phyloP scores from a whole-genome alignment of 2,113 vertebrate genomes.

The Ochotona princeps region DNA sequence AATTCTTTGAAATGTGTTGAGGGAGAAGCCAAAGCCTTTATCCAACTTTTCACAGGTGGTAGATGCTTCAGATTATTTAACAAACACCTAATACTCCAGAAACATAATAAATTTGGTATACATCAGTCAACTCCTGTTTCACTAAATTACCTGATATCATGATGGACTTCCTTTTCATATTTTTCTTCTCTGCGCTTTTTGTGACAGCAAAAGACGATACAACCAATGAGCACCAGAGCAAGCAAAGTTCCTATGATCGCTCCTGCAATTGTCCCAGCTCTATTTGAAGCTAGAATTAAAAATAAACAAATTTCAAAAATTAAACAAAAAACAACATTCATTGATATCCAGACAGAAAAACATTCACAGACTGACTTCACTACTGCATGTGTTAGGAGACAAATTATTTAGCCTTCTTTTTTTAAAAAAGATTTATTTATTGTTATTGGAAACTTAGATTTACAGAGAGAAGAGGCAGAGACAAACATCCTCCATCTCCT shows the following conservation, averaged over 20 bases:
- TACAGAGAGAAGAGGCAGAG: too few relatives aligned
- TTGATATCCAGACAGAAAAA: neutral
- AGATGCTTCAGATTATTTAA: neutral
- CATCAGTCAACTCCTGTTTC: neutral
- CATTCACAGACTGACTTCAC: neutral
- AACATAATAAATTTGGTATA: neutral
- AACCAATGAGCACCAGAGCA: constrained; percentile 88
- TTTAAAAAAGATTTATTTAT: too few relatives aligned
- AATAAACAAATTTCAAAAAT: neutral
- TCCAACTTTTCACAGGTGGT: neutral
- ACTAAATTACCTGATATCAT: constrained; percentile 94
- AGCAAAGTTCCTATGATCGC: constrained; percentile 91
- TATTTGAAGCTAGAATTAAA: constrained; percentile 90
- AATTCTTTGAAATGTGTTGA: neutral
- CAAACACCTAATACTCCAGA: neutral
- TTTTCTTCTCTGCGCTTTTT: constrained; percentile 94
- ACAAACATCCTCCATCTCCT: too few relatives aligned
- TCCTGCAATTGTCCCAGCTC: constrained; percentile 90
- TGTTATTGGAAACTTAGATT: too few relatives aligned
- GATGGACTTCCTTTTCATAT: constrained; percentile 97
- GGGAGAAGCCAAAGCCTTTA: neutral
- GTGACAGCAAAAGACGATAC: constrained; percentile 92
- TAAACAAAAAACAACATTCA: neutral
- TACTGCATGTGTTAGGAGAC: constrained; percentile 18
- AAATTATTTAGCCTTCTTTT: neutral